Evolutionary conservation across 2,888 invertebrate genomes (phyloP).

Genomic region (Hymenopus coronatus): DNA sequence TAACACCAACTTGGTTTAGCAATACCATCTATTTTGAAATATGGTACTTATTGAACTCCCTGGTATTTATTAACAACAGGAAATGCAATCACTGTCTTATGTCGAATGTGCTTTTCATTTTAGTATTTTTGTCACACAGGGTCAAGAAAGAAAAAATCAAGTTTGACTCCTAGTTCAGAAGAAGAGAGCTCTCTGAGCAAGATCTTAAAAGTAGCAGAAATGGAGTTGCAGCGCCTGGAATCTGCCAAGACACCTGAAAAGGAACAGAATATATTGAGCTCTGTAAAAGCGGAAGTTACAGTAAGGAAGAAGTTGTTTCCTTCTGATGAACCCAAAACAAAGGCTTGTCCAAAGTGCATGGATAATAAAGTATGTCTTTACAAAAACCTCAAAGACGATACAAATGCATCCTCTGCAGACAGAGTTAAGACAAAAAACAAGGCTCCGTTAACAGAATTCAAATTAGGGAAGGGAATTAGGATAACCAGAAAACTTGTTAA

Average conservation of each 20-base stretch:
- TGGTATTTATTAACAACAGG: too few species aligned
- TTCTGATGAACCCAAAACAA: background rate
- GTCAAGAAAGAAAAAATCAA: background rate
- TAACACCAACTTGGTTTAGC: too few species aligned
- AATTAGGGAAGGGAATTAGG: background rate
- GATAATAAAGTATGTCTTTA: background rate
- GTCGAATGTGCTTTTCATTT: too few species aligned
- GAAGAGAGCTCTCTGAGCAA: slow-evolving; percentile 45
- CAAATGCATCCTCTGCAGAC: background rate
- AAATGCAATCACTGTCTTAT: too few species aligned
- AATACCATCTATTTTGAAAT: too few species aligned
- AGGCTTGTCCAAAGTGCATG: background rate
- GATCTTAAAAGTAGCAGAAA: slow-evolving; percentile 56
- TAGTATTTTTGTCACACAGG: background rate
- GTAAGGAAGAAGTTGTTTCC: background rate
- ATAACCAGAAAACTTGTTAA: background rate
- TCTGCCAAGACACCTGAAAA: background rate
- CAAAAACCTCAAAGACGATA: background rate
- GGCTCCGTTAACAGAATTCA: background rate
- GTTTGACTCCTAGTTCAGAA: background rate
- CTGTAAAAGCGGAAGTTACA: background rate
- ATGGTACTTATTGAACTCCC: too few species aligned
- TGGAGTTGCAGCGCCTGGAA: slow-evolving; percentile 49
- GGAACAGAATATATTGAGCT: background rate
- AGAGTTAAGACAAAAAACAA: background rate